A percentile compares a stretch with the other conserved stretches of the same genome.
Evolutionary conservation across 2,797 vertebrate species (phyloP).

Genomic region (Lagorchestes hirsutus): DNA sequence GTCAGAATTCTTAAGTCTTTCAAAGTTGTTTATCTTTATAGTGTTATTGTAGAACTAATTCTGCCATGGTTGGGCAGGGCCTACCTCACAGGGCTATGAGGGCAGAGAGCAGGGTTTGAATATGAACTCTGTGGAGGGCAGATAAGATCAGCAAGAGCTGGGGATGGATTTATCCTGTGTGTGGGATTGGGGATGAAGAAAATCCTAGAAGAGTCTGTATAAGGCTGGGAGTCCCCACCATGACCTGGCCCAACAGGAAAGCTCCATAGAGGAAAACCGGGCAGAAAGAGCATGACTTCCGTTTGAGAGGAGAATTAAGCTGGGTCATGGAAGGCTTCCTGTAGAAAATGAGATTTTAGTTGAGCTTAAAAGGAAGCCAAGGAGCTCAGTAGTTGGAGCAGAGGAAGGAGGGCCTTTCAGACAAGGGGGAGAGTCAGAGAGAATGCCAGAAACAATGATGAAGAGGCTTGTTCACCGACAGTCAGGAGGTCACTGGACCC

Average conservation of each 20-base stretch:
- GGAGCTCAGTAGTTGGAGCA: no score
- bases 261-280: no score
- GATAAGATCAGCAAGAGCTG: not conserved
- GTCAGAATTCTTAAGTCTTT: not conserved
- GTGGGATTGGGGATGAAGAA: not conserved
- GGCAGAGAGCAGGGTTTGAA: no score
- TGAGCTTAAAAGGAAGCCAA: not conserved
- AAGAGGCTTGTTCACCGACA: not conserved
- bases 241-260: not conserved
- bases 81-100: not conserved
- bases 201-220: not conserved
- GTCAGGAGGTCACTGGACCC: not conserved
- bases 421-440: no score
- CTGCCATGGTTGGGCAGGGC: not conserved
- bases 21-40: not conserved
- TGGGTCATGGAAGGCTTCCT: not conserved
- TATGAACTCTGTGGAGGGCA: no score
- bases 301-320: no score
- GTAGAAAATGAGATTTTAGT: not conserved
- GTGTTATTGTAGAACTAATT: not conserved
- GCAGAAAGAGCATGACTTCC: no score
- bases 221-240: not conserved
- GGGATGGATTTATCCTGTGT: not conserved
- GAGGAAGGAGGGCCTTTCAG: no score
- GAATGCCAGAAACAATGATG: no score